Evolutionary conservation across 2,888 invertebrate genomes (phyloP), one percentile per base, ranked within the genome.

Genomic region (Chloroclysta siterata): DNA sequence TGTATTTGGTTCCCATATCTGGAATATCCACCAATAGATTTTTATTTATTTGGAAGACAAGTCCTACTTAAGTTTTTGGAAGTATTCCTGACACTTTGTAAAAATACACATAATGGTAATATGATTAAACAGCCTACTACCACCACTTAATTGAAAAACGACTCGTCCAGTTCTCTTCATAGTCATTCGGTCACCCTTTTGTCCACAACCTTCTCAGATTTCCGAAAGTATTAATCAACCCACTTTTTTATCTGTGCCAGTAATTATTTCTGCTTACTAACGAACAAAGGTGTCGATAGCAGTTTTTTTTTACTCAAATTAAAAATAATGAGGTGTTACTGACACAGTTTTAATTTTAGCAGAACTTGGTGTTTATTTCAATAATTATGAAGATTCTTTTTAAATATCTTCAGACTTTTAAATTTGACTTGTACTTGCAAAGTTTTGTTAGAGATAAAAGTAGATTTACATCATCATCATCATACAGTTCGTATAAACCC

Each of bases 191-290:
- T 72, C 72, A 72, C 76, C 83, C 86, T 82, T 87, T 88, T 85
- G 82, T 83, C 75, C 80, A 86, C 88, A 90, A 90, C 81, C 84
- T 82, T 92, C 89, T 92, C 90, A 76, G 82, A 85, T 93, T 90
- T 77, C 87, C 76, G 77, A 87, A 56, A 88, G 83, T 86, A 88
- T 84, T 84, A 87, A 86, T 85, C 80, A 83, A 81, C 83, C 73
- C 74, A 73, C 76, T 83, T 87, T 86, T 87, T 86, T 84, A 81
- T 79, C 74, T 75, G 66, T 76, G 75, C 70, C 77, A 82, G 83
- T 88, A 90, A 92, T 91, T 91, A 91, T 88, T 88, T 84, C 83
- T 74, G 78, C 79, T 81, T 82, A 84, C 85, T 83, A 68, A 85
- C 80, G 78, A 78, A 75, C 70, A 60, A 74, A 86, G 90, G 89